These are phyloP conservation scores for Papilio helenus DNA, from an alignment of 1,140 invertebrate genomes.

Conservation along the genomic window DNA sequence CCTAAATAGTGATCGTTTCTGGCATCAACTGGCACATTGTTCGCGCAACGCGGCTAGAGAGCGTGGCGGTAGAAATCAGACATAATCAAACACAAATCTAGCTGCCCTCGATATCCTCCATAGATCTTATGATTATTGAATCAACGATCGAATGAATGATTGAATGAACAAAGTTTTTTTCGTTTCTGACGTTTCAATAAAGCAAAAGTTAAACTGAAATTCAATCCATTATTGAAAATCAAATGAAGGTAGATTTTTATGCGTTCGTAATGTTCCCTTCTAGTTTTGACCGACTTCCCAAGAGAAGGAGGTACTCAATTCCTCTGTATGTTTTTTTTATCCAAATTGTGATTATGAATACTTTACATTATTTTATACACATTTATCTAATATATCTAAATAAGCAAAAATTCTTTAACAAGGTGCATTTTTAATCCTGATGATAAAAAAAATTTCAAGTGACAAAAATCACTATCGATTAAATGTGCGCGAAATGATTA, in stretches of 20 bases:
- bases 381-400: too few species aligned
- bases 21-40: constrained; percentile 7
- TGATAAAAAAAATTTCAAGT: neutral
- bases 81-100: constrained; percentile 26
- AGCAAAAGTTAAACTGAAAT: neutral
- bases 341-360: too few species aligned
- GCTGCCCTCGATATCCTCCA: constrained; percentile 31
- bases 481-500: constrained; percentile 3
- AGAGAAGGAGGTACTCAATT: too few species aligned
- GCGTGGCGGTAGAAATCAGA: constrained; percentile 33
- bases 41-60: constrained; percentile 24
- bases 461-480: neutral
- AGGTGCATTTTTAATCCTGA: neutral
- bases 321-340: too few species aligned
- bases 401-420: constrained; percentile 1
- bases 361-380: neutral
- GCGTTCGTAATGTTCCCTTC: too few species aligned
- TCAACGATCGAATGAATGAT: neutral
- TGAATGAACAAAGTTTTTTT: neutral
- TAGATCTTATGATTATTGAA: constrained; percentile 25
- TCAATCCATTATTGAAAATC: neutral
- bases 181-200: neutral
- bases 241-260: too few species aligned
- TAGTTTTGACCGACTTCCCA: too few species aligned
- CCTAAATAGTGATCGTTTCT: constrained; percentile 19